A percentile compares a stretch with the other conserved stretches of the same genome.
phyloP scores from a whole-genome alignment of 2,888 invertebrate genomes.

The Drosophila acutilabella region DNA sequence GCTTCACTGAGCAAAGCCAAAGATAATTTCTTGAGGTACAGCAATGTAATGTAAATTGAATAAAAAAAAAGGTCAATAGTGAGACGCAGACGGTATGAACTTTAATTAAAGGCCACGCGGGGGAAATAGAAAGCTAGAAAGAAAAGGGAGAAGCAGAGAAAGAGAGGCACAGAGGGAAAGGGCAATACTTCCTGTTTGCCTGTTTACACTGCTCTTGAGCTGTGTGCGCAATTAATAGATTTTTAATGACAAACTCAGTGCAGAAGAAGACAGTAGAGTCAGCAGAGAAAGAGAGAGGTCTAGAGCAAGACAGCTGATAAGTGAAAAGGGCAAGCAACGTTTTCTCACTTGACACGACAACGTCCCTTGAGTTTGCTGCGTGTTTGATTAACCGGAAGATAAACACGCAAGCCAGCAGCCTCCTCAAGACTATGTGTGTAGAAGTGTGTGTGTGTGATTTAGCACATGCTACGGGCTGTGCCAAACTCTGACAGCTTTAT shows the following conservation, averaged over 20 bases:
- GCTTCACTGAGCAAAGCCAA: slow-evolving; percentile 67
- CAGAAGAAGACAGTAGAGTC: slow-evolving; percentile 15
- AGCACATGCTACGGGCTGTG: slow-evolving; percentile 5
- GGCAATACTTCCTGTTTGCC: slow-evolving; percentile 14
- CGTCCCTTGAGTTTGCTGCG: slow-evolving; percentile 66
- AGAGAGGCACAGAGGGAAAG: neutral
- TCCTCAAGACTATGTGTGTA: neutral
- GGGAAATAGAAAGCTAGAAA: neutral
- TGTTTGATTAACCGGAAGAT: slow-evolving; percentile 82
- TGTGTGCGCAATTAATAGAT: slow-evolving; percentile 82
- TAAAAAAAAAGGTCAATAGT: slow-evolving; percentile 50
- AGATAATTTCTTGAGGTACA: slow-evolving; percentile 15
- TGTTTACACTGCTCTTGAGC: slow-evolving; percentile 62
- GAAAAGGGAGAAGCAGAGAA: neutral
- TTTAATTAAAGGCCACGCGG: slow-evolving; percentile 46
- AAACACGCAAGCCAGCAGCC: slow-evolving; percentile 72
- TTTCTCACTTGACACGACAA: slow-evolving; percentile 55
- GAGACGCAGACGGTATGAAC: slow-evolving; percentile 52
- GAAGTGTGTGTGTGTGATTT: neutral
- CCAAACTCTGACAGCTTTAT: slow-evolving; percentile 61
- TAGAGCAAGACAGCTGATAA: neutral
- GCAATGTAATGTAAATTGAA: slow-evolving; percentile 7
- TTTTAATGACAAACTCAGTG: slow-evolving; percentile 75
- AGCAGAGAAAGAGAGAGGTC: neutral
- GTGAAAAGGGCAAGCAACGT: slow-evolving; percentile 22